Conservation (phyloP, 2,888 invertebrate genomes). For the Drosophila paramelanica region DNA sequence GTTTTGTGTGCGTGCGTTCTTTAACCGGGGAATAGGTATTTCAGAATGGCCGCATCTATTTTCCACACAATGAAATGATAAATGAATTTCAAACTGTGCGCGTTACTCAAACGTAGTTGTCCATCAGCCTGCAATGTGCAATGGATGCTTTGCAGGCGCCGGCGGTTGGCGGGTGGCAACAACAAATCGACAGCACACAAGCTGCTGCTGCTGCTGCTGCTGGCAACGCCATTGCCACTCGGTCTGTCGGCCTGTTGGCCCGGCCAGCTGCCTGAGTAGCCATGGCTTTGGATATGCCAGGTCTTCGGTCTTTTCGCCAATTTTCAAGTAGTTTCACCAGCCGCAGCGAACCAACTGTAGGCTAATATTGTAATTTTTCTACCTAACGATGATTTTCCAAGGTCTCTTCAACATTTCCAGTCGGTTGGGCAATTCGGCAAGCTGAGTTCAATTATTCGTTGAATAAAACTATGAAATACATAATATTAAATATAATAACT, state of each 20-base stretch:
- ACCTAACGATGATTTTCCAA: constrained; percentile 18
- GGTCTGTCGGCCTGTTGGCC: neutral
- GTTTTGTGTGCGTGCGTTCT: constrained; percentile 14
- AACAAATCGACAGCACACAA: constrained; percentile 32
- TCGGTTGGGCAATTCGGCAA: constrained; percentile 2
- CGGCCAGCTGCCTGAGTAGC: neutral
- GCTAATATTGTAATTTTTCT: constrained; percentile 61
- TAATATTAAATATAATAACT: too few relatives aligned
- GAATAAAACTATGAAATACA: too few relatives aligned
- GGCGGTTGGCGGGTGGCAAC: constrained; percentile 6
- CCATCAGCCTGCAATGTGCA: constrained; percentile 42
- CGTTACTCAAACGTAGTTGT: constrained; percentile 66
- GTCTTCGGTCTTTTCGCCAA: constrained; percentile 24
- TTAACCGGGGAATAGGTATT: constrained; percentile 26
- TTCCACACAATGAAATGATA: constrained; percentile 76
- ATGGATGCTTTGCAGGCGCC: neutral
- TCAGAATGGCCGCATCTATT: constrained; percentile 49
- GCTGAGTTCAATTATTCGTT: too few relatives aligned
- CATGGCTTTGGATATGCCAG: constrained; percentile 1
- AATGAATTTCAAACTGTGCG: constrained; percentile 79
- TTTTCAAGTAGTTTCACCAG: constrained; percentile 49
- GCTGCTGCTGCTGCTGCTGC: constrained; percentile 20
- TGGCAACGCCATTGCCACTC: constrained; percentile 37
- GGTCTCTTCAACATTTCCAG: constrained; percentile 3
- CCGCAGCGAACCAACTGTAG: constrained; percentile 38